Percentiles rank a stretch among this genome's conserved stretches.
Evolutionary conservation across 2,797 vertebrate genomes (phyloP).

Genomic region (Silurus aristotelis): DNA sequence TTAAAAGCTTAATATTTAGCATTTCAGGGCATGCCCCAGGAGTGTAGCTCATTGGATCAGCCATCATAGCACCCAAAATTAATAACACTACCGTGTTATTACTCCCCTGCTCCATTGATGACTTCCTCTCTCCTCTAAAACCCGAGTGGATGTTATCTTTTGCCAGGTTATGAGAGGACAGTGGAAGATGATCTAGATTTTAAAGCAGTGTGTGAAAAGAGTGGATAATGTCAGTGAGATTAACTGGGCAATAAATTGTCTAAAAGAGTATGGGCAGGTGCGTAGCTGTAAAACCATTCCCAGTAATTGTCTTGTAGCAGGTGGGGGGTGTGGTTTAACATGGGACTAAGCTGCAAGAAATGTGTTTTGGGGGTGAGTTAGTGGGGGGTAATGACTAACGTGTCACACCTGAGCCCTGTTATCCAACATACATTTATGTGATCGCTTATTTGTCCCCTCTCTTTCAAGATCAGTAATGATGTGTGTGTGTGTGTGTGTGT

Average conservation of each 20-base stretch:
- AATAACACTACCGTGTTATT: not conserved
- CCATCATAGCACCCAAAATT: not conserved
- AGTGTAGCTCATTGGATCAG: no score
- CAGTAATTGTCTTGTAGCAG: constrained; percentile 25
- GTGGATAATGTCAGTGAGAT: constrained; percentile 49
- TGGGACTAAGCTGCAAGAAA: not conserved
- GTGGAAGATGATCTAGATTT: constrained; percentile 51
- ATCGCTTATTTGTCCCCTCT: constrained; percentile 9
- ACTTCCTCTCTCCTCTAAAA: constrained; percentile 34
- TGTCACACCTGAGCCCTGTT: constrained; percentile 19
- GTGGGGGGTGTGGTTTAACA: not conserved
- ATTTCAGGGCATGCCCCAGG: no score
- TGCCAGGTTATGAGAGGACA: constrained; percentile 47
- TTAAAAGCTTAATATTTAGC: no score
- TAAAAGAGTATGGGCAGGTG: constrained; percentile 14
- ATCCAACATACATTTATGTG: not conserved
- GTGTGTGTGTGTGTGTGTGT: no score
- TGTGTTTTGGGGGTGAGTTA: constrained; percentile 1
- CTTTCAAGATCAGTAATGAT: not conserved
- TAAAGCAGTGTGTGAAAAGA: constrained; percentile 50
- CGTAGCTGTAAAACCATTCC: constrained; percentile 27
- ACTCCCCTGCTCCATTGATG: not conserved
- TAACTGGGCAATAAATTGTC: constrained; percentile 34
- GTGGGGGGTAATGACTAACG: constrained; percentile 1
- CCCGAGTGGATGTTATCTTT: constrained; percentile 38